Base-by-base conservation (phyloP, 1,140 invertebrate genomes). In the Gyrodactylus bullatarudis region DNA sequence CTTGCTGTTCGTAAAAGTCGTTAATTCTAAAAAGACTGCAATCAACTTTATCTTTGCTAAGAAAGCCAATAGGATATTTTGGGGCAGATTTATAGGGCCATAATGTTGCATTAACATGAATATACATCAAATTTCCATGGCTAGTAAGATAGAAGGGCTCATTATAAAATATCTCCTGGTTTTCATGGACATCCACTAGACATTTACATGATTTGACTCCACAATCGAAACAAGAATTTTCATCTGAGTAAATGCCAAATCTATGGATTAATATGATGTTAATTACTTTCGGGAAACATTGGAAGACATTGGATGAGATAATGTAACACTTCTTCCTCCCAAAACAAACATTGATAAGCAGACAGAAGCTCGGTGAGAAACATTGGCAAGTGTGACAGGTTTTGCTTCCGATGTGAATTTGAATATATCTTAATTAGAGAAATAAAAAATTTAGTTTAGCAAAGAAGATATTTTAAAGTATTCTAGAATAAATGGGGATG, bases 301-400 rank as follows among this genome's bases (percentile, higher is more conserved):
- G 8, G 8, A 8, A 16, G 8, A n/a, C 8, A 54, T 54, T 16
- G 34, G n/a, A 54, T 54, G 34, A 8, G 34, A 54, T 54, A 54
- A n/a, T 16, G 34, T 16, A n/a, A 54, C 34, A 54, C 8, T 54
- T 8, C 34, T 8, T 23, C 70, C 70, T 16, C 24, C 26, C 8
- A 71, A n/a, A 20, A 71, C 70, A 25, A 71, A 71, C 21, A 23
- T 71, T 25, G 70, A 21, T 1, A 71, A 23, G 26, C 70, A 71
- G 20, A 21, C 21, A 23, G 70, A 71, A 24, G 70, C 70, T 71
- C 70, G 1, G n/a, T 71, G 70, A n/a, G 21, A 24, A 1, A 71
- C 70, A 71, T 71, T 24, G 24, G 70, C 70, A 1, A 24, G 20
- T 1, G 70, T 71, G 23, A 71, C 24, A 20, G 21, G 70, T 20